A percentile compares a stretch with the other conserved stretches of the same genome.
These are phyloP conservation scores for Tenthredo scrophulariae DNA, from an alignment of 2,888 invertebrate genomes.

Conservation along the genomic window DNA sequence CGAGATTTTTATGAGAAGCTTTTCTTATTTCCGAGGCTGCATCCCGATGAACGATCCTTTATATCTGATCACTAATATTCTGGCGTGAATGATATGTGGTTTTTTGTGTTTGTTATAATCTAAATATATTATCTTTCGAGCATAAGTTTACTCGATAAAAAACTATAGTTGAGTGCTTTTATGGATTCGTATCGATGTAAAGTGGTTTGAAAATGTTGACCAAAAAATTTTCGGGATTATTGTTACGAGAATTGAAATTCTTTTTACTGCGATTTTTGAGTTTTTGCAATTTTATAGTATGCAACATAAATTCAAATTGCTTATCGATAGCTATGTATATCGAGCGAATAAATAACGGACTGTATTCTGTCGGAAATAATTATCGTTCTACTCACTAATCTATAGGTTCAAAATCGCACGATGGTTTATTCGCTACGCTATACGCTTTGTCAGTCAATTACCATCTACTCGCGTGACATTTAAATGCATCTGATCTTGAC, in stretches of 20 bases:
- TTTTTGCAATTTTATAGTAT: neutral
- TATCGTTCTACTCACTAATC: neutral
- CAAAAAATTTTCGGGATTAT: neutral
- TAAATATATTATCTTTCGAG: neutral
- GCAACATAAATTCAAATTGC: neutral
- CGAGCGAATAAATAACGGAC: neutral
- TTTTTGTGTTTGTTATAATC: neutral
- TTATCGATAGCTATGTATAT: neutral
- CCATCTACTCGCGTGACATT: constrained; percentile 31
- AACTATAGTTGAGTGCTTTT: neutral
- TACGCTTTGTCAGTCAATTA: constrained; percentile 11
- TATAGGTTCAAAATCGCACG: neutral
- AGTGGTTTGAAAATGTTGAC: neutral
- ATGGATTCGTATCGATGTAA: neutral
- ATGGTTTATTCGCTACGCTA: neutral
- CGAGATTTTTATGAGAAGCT: neutral
- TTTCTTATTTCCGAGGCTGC: neutral
- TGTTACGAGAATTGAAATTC: neutral
- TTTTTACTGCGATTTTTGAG: neutral
- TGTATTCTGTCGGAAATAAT: neutral
- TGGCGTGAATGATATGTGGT: neutral
- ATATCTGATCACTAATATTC: neutral
- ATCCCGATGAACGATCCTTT: too few species aligned
- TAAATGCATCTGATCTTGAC: constrained; percentile 16
- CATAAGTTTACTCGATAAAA: neutral